A percentile compares a stretch with the other conserved stretches of the same genome.
phyloP scores from a whole-genome alignment of 2,797 vertebrate genomes.

The Synaphobranchus kaupii region DNA sequence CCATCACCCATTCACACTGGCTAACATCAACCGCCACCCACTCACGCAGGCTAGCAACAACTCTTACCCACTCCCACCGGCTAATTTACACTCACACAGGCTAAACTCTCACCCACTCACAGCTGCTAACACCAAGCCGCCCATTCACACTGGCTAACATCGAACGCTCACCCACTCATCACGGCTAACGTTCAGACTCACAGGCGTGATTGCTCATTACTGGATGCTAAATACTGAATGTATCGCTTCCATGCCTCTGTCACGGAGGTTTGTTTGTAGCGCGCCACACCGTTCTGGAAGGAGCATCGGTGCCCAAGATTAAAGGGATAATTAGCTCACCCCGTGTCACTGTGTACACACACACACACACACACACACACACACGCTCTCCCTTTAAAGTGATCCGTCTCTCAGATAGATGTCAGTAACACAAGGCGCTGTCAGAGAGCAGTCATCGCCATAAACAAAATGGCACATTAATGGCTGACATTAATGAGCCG shows the following conservation, averaged over 20 bases:
- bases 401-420: conserved; percentile 66
- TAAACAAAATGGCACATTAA: conserved; percentile 64
- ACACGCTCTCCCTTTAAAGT: conserved; percentile 51
- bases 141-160: too few relatives aligned
- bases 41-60: background rate
- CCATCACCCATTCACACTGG: background rate
- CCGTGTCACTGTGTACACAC: conserved; percentile 52
- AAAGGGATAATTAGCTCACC: conserved; percentile 68
- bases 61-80: too few relatives aligned
- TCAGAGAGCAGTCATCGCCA: conserved; percentile 60
- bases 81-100: background rate
- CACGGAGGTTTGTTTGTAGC: conserved; percentile 17
- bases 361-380: conserved; percentile 35
- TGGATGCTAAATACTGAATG: background rate
- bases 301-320: conserved; percentile 57
- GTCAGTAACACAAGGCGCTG: conserved; percentile 57
- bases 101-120: background rate
- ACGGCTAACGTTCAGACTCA: background rate
- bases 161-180: background rate
- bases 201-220: background rate
- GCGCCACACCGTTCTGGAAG: conserved; percentile 18
- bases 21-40: background rate
- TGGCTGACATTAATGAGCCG: conserved; percentile 65
- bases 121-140: background rate
- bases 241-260: background rate